phyloP scores from a whole-genome alignment of 2,113 vertebrate genomes.

The Illadopsis cleaveri region DNA sequence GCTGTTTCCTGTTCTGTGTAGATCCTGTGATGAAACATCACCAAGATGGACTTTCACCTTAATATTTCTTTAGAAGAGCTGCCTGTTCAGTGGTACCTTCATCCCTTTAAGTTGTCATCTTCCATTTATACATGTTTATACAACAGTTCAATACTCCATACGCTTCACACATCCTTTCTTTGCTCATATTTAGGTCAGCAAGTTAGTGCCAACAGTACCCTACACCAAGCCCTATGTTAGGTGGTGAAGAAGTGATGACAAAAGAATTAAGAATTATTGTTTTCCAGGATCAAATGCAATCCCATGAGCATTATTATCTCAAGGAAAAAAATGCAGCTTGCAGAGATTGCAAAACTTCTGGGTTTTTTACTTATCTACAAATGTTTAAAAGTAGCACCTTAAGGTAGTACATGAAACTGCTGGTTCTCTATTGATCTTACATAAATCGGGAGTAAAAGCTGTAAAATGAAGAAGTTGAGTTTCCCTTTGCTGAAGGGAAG shows the following conservation, averaged over 20 bases:
- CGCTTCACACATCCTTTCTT: background rate
- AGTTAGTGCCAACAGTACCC: background rate
- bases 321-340: background rate
- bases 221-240: background rate
- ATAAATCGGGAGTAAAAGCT: background rate
- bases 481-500: background rate
- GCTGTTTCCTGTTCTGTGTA: background rate
- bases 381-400: background rate
- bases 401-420: background rate
- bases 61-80: background rate
- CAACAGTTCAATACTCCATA: background rate
- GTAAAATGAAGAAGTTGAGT: background rate
- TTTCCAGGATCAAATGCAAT: background rate
- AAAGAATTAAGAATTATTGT: background rate
- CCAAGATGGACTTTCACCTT: background rate
- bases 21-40: background rate
- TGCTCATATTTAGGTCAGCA: background rate
- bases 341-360: background rate
- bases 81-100: background rate
- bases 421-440: background rate
- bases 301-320: background rate
- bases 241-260: background rate
- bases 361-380: background rate
- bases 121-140: background rate
- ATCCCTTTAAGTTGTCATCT: background rate